Percentiles rank a stretch among this genome's conserved stretches.
Evolutionary conservation across 2,888 invertebrate genomes (phyloP).

Genomic region (Thyatira batis): DNA sequence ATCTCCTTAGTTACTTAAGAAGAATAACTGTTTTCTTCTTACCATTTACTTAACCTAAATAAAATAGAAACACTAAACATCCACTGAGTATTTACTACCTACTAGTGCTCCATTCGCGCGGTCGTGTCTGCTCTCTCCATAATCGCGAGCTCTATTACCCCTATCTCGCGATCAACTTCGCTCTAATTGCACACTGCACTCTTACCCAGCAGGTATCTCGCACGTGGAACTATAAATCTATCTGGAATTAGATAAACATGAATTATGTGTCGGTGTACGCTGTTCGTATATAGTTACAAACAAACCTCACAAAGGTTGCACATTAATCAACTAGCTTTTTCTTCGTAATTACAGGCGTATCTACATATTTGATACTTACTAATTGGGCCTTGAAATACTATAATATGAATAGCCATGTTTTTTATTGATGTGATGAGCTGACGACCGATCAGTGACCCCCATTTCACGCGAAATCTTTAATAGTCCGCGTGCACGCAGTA

Average conservation of each 20-base stretch:
- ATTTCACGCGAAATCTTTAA: neutral
- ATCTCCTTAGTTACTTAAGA: neutral
- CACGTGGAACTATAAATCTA: neutral
- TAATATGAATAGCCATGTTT: neutral
- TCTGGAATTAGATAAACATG: neutral
- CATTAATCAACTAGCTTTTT: too few relatives aligned
- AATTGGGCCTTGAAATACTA: neutral
- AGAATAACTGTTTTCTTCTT: neutral
- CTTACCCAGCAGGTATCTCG: constrained; percentile 30
- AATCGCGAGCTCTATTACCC: constrained; percentile 59
- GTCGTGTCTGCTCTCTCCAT: constrained; percentile 60
- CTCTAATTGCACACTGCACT: constrained; percentile 65
- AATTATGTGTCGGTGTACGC: neutral
- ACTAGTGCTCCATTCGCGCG: constrained; percentile 25
- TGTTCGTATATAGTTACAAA: neutral
- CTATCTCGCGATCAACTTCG: constrained; percentile 64
- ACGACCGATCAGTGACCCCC: neutral
- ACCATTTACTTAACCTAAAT: neutral
- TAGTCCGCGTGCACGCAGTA: neutral
- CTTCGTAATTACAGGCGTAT: too few relatives aligned
- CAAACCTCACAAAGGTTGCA: neutral
- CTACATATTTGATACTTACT: neutral
- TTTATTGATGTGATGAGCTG: neutral
- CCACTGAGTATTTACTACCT: neutral
- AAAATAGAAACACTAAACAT: neutral